phyloP scores from a whole-genome alignment of 2,797 vertebrate species.

The Eurystomus glaucurus region DNA sequence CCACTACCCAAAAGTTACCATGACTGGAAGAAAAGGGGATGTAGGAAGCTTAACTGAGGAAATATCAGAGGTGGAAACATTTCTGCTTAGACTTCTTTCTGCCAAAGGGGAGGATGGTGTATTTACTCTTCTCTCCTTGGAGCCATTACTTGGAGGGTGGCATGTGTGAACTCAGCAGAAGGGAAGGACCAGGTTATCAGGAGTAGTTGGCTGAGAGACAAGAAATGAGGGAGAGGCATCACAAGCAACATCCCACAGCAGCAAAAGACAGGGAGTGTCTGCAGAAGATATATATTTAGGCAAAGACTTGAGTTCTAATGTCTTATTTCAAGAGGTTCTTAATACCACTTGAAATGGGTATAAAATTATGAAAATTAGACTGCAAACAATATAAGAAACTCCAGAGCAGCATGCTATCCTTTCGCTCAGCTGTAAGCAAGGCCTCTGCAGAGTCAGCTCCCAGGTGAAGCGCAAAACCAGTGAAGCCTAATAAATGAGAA shows the following conservation, averaged over 20 bases:
- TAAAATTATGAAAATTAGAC: not conserved
- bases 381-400: not conserved
- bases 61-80: not conserved
- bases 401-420: not conserved
- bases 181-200: not conserved
- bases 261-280: not conserved
- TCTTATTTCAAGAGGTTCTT: not conserved
- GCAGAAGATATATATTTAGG: not conserved
- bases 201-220: not conserved
- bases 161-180: not conserved
- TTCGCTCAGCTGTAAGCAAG: not conserved
- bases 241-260: not conserved
- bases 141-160: accelerated
- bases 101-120: not conserved
- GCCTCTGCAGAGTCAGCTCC: not conserved
- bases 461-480: not conserved
- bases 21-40: not conserved
- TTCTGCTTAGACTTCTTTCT: not conserved
- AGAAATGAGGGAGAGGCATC: not conserved
- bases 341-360: not conserved
- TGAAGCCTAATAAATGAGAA: constrained; percentile 20
- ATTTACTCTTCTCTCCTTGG: not conserved
- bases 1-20: not conserved
- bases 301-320: not conserved
- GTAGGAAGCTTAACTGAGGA: not conserved